These are phyloP conservation scores for Barnardius zonarius DNA, from an alignment of 2,113 vertebrate genomes.

Conservation along the genomic window DNA sequence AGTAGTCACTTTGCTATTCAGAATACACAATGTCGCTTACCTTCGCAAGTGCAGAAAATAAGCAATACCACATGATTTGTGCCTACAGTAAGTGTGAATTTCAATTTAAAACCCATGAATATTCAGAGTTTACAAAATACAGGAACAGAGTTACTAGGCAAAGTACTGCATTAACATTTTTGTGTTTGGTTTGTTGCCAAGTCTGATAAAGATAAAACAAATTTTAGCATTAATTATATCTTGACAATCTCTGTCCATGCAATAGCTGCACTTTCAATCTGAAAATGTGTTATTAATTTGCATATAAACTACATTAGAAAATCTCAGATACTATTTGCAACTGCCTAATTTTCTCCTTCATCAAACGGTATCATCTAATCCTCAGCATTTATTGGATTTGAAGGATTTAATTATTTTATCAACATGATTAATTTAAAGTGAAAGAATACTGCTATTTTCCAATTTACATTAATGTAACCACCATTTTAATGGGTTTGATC, in stretches of 20 bases:
- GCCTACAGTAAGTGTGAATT: background rate
- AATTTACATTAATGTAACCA: background rate
- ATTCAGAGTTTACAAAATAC: background rate
- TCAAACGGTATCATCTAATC: background rate
- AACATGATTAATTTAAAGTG: background rate
- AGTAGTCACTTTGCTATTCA: background rate
- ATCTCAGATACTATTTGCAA: background rate
- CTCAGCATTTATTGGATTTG: background rate
- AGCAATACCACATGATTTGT: background rate
- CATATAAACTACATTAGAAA: background rate
- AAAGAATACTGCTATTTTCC: background rate
- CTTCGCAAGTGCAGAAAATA: background rate
- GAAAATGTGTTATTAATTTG: conserved; percentile 19
- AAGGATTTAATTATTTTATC: background rate
- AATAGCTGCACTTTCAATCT: background rate
- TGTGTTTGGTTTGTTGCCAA: background rate
- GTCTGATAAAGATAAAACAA: background rate
- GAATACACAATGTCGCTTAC: too few relatives aligned
- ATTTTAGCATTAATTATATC: background rate
- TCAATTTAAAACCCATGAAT: background rate
- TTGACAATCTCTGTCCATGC: background rate
- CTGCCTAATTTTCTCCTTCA: conserved; percentile 10
- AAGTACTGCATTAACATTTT: background rate
- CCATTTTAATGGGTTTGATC: background rate
- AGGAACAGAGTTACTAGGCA: background rate